Evolutionary conservation across 92 coral and sea anemone genomes (phyloP).

Genomic region (Zoanthus sociatus): DNA sequence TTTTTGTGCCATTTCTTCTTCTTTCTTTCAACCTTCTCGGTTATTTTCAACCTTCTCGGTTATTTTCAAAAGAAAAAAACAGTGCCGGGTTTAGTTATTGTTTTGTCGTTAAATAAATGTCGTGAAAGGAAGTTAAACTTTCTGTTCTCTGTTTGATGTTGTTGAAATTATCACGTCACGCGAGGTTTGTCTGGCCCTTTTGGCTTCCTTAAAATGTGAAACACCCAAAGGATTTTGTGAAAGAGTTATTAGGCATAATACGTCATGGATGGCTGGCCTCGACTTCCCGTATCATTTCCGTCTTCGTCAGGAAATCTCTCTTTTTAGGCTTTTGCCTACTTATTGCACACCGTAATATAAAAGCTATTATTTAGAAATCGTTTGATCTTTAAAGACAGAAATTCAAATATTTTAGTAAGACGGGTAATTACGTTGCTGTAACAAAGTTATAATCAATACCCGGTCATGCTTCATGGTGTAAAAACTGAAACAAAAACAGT

Average conservation of each 20-base stretch:
- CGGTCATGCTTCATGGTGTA: no score
- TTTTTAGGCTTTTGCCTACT: background rate
- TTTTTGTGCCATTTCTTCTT: no score
- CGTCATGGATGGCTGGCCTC: background rate
- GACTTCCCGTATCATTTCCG: background rate
- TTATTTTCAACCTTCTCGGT: background rate
- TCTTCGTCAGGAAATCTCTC: no score
- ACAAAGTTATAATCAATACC: no score
- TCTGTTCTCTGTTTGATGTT: background rate
- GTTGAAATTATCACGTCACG: no score
- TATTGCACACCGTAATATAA: background rate
- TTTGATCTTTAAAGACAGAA: background rate
- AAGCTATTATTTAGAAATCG: background rate
- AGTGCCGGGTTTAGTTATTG: background rate
- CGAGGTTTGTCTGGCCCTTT: no score
- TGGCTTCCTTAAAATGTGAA: no score
- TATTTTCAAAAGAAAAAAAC: background rate
- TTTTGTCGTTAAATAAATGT: background rate
- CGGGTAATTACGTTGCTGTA: no score
- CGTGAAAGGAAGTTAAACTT: background rate
- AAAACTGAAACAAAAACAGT: no score
- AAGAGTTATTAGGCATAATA: background rate
- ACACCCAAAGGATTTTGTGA: no score
- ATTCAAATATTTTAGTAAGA: background rate
- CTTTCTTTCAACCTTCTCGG: background rate